Conservation (phyloP, 2,888 invertebrate species). For the Acleris sparsana region DNA sequence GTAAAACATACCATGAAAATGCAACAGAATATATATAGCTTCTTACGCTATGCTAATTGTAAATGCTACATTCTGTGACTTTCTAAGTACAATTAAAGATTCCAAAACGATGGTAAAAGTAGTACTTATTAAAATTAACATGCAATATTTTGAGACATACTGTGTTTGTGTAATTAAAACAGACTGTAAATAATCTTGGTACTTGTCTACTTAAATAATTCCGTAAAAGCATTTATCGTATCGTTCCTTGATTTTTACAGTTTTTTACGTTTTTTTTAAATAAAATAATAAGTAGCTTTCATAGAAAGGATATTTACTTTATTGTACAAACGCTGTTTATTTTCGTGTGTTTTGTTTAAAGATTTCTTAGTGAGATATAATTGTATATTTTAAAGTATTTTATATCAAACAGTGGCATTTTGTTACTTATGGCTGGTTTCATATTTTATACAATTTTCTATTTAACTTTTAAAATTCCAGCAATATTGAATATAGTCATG, state of each 20-base stretch:
- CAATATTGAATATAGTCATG: too few relatives aligned
- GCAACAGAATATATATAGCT: conserved; percentile 7
- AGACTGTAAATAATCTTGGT: conserved; percentile 31
- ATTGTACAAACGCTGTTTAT: conserved; percentile 23
- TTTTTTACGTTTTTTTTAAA: conserved; percentile 41
- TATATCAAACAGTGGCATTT: conserved; percentile 3
- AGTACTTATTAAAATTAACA: neutral
- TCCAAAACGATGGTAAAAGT: neutral
- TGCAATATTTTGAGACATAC: neutral
- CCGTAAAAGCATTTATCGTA: conserved; percentile 69
- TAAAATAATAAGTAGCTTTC: conserved; percentile 27
- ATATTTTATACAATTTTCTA: too few relatives aligned
- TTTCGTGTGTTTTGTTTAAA: conserved; percentile 31
- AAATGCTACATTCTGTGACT: conserved; percentile 9
- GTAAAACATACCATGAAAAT: conserved; percentile 3
- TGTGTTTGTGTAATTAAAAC: neutral
- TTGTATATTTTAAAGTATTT: conserved; percentile 31
- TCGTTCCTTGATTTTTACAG: conserved; percentile 45
- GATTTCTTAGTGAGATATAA: conserved; percentile 35
- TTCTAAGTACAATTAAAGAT: too few relatives aligned
- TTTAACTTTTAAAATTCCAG: too few relatives aligned
- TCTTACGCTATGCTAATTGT: neutral
- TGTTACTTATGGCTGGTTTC: neutral
- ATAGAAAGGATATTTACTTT: conserved; percentile 33
- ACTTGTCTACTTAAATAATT: conserved; percentile 52